Base-by-base conservation (phyloP, 2,113 vertebrate species). In the Ibidorhyncha struthersii region DNA sequence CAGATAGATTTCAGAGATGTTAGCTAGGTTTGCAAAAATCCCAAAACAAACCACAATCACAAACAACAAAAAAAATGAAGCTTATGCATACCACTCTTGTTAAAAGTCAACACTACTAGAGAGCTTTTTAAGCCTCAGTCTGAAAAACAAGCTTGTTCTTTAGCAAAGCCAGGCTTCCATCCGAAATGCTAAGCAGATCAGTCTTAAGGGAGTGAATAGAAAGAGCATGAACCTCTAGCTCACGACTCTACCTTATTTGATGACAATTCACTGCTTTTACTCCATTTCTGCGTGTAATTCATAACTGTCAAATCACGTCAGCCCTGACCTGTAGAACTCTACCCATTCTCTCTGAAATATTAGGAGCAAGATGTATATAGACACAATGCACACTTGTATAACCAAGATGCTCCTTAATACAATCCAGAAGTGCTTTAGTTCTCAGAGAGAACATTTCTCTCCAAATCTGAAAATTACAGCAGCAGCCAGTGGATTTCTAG, bases 151-250 rank as follows among this genome's bases (percentile, higher is more conserved):
- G 58, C 26, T 40, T 25, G 9, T 10, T 88, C 50, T 85, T 72
- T 16, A 66, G 38, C 43, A 74, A 90, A 89, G 52, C 8, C 36
- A 87, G 26, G 52, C 76, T 92, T 92, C 88, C 50, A 71, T 74
- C 29, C 92, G 71, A 96, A 92, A 92, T 77, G 87, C 55, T 73
- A 88, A 93, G 66, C 74, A 93, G 66, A 49, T 29, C 30, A 56
- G 4, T 36, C 45, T 88, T 52, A 88, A 80, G 25, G 22, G 50
- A 81, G 29, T 14, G 38, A 92, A 72, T 0, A 92, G 55, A 78
- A 82, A 83, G 21, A 84, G 8, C 29, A 58, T 14, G 65, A 92
- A 84, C 10, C 29, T 86, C 38, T 55, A 88, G 59, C 76, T 95
- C 76, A 58, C 14, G 40, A 49, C 25, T 67, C 70, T 40, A 77